Evolutionary conservation across 1,140 invertebrate genomes (phyloP).

Genomic region (Bathynomus jamesi): DNA sequence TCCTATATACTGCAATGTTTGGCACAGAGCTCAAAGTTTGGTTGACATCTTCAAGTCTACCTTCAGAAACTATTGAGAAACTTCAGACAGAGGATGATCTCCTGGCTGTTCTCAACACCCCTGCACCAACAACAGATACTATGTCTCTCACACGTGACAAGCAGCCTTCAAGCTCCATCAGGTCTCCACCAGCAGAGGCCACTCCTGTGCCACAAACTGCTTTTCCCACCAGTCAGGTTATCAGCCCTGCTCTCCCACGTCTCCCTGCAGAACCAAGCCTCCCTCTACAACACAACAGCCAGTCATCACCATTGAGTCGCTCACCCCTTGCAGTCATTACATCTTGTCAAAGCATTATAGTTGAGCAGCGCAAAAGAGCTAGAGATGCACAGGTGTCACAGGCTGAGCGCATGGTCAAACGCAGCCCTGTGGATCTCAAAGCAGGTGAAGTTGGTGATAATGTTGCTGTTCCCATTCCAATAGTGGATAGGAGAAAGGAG

Average conservation of each 20-base stretch:
- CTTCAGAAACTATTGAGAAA: no score
- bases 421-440: slow-evolving; percentile 10
- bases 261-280: not conserved
- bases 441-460: no score
- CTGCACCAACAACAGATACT: not conserved
- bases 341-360: not conserved
- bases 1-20: slow-evolving; percentile 12
- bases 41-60: slow-evolving; percentile 11
- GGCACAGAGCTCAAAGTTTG: slow-evolving; percentile 5
- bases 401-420: slow-evolving; percentile 12
- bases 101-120: slow-evolving; percentile 4
- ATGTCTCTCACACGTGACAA: not conserved
- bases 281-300: not conserved
- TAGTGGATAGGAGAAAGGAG: slow-evolving; percentile 7
- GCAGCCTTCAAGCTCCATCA: not conserved
- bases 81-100: slow-evolving; percentile 16
- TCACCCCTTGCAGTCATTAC: not conserved
- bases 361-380: not conserved
- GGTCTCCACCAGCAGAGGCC: not conserved
- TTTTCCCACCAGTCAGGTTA: not conserved
- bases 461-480: slow-evolving; percentile 19
- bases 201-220: slow-evolving; percentile 4
- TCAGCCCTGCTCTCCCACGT: not conserved
- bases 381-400: not conserved
- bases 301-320: no score